These are phyloP conservation scores for Macrophya alboannulata DNA, from an alignment of 2,888 invertebrate genomes.

Conservation along the genomic window DNA sequence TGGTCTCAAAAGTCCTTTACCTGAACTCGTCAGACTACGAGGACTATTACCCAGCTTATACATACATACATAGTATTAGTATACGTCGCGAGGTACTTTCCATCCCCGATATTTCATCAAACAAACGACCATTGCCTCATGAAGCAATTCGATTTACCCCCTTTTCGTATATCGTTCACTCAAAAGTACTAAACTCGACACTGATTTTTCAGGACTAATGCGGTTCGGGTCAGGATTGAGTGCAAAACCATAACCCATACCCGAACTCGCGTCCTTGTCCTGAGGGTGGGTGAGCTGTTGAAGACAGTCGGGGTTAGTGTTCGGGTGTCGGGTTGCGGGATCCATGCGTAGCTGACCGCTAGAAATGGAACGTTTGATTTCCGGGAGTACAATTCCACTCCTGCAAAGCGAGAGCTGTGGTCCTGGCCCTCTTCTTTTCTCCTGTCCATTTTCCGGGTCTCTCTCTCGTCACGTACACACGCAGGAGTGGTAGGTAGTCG, in stretches of 20 bases:
- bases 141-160: neutral
- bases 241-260: slow-evolving; percentile 7
- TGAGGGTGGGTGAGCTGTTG: slow-evolving; percentile 19
- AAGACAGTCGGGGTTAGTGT: neutral
- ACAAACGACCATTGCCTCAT: neutral
- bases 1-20: slow-evolving; percentile 5
- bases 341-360: slow-evolving; percentile 62
- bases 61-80: neutral
- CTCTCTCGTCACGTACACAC: slow-evolving; percentile 62
- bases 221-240: neutral
- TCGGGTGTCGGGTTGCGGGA: slow-evolving; percentile 58
- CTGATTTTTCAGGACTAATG: slow-evolving; percentile 28
- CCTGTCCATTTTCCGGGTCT: slow-evolving; percentile 58
- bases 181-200: neutral
- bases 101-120: slow-evolving; percentile 1
- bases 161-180: neutral
- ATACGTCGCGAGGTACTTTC: neutral
- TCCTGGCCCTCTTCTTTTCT: slow-evolving; percentile 65
- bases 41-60: neutral
- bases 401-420: slow-evolving; percentile 64
- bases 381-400: slow-evolving; percentile 66
- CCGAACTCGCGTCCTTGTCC: neutral
- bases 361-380: slow-evolving; percentile 70
- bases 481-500: slow-evolving; percentile 58
- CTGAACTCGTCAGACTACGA: neutral